Conservation (phyloP, 2,113 vertebrate species). For the Trachemys scripta region DNA sequence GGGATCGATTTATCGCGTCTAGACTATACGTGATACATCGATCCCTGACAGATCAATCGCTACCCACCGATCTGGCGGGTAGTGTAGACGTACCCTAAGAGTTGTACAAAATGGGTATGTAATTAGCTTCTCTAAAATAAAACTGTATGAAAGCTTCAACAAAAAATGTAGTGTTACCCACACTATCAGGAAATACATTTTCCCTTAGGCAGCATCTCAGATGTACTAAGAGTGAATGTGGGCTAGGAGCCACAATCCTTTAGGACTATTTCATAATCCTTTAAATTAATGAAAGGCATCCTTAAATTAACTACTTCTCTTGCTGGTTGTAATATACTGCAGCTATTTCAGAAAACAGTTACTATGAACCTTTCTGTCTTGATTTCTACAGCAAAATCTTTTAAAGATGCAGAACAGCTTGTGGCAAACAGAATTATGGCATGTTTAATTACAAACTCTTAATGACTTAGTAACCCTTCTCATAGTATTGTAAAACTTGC, state of each 20-base stretch:
- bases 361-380: background rate
- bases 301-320: constrained; percentile 21
- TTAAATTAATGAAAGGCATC: background rate
- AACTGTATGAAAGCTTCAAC: background rate
- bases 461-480: background rate
- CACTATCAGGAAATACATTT: constrained; percentile 42
- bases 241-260: background rate
- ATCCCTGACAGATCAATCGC: no score
- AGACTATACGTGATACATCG: no score
- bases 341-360: rapidly evolving
- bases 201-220: constrained; percentile 29
- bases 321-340: background rate
- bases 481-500: background rate
- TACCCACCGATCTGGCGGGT: no score
- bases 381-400: background rate
- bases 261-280: background rate
- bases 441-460: background rate
- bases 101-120: background rate
- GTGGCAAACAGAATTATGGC: background rate
- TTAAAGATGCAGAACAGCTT: background rate
- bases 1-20: no score
- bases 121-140: background rate
- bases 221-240: constrained; percentile 48
- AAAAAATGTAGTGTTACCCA: constrained; percentile 38
- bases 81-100: background rate